Conservation (phyloP, 2,888 invertebrate species). For the Leptarthrus brevirostris region DNA sequence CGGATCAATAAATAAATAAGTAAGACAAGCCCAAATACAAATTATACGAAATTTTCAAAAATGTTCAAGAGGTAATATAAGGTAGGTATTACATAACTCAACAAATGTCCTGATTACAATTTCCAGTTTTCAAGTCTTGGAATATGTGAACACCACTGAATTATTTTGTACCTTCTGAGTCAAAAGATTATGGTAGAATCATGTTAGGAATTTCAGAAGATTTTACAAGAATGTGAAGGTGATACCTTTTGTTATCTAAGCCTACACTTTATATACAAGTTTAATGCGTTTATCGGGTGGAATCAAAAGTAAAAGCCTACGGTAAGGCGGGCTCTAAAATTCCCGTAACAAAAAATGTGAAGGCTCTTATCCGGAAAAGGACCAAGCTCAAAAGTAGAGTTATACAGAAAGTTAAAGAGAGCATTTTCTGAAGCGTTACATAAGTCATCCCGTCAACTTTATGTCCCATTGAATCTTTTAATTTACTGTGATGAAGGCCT, state of each 20-base stretch:
- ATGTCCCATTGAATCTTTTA: slow-evolving; percentile 3
- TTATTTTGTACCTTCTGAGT: not conserved
- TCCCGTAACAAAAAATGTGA: not conserved
- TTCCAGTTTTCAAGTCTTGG: not conserved
- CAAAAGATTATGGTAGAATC: not conserved
- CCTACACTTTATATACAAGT: not conserved
- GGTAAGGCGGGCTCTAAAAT: not conserved
- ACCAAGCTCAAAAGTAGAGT: not conserved
- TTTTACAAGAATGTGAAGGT: not conserved
- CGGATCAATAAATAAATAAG: too few relatives aligned
- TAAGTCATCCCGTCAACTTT: slow-evolving; percentile 1
- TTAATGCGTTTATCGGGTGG: not conserved
- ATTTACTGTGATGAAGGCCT: not conserved
- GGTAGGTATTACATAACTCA: too few relatives aligned
- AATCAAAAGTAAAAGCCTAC: not conserved
- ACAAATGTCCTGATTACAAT: not conserved
- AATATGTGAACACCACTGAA: not conserved
- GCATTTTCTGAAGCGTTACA: slow-evolving; percentile 1
- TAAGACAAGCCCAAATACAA: too few relatives aligned
- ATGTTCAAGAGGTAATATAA: too few relatives aligned
- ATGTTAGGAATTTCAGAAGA: not conserved
- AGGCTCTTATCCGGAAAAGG: not conserved
- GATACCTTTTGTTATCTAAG: not conserved
- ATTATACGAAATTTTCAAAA: too few relatives aligned
- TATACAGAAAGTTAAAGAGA: not conserved